Conservation (phyloP, 2,797 vertebrate genomes). For the Eremophila alpestris region DNA sequence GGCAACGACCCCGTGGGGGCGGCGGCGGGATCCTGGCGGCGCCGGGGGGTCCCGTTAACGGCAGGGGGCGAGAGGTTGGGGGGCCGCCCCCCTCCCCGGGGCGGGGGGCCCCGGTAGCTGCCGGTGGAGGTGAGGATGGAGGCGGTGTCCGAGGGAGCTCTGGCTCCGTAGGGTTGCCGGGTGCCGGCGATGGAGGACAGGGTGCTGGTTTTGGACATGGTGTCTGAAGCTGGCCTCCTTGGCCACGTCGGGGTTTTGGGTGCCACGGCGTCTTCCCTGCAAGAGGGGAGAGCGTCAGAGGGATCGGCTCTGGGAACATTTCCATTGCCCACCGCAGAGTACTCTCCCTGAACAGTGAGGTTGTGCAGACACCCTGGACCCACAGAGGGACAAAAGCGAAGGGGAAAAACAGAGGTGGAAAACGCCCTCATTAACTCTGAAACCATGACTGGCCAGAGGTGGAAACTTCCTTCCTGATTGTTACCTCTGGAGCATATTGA, state of each 20-base stretch:
- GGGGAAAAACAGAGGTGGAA: not conserved
- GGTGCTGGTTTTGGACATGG: conserved; percentile 92
- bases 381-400: not conserved
- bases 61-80: not conserved
- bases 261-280: conserved; percentile 91
- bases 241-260: conserved; percentile 91
- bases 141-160: conserved; percentile 81
- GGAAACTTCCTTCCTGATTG: not conserved
- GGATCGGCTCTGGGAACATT: fast-evolving
- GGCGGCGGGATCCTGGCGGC: fast-evolving
- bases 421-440: not conserved
- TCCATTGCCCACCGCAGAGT: fast-evolving
- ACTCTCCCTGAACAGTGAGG: not conserved
- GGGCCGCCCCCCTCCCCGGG: conserved; percentile 65
- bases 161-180: conserved; percentile 75
- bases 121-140: conserved; percentile 84
- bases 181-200: conserved; percentile 88
- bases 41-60: not conserved
- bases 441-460: not conserved
- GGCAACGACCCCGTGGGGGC: conserved; percentile 42
- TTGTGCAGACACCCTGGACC: not conserved
- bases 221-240: conserved; percentile 84
- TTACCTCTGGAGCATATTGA: not conserved
- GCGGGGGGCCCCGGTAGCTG: conserved; percentile 71
- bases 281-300: not conserved